Percentiles rank a stretch among this genome's conserved stretches.
Conservation (phyloP, 2,888 invertebrate species). For the Anarsia innoxiella region DNA sequence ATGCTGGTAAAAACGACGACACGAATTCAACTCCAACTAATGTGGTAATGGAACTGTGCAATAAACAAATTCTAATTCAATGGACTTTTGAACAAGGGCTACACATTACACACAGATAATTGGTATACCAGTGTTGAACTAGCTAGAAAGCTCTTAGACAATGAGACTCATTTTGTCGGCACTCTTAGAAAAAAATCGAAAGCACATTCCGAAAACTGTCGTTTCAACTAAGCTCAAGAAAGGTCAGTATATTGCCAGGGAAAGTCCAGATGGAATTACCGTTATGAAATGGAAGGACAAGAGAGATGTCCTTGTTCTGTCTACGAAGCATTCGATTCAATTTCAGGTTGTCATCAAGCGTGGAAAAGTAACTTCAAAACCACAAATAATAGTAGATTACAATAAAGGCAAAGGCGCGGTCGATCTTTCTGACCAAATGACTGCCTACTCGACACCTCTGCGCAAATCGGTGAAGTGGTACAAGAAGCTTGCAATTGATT, state of each 20-base stretch:
- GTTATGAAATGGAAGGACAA: slow-evolving; percentile 21
- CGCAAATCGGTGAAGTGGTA: slow-evolving; percentile 27
- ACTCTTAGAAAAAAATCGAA: slow-evolving; percentile 33
- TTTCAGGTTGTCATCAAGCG: background rate
- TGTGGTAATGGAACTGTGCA: slow-evolving; percentile 27
- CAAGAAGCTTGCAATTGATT: slow-evolving; percentile 23
- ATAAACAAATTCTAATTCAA: slow-evolving; percentile 9
- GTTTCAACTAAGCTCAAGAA: background rate
- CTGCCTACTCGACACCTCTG: slow-evolving; percentile 18
- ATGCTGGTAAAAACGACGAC: slow-evolving; percentile 25
- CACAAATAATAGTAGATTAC: slow-evolving; percentile 20
- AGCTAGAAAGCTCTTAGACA: slow-evolving; percentile 26
- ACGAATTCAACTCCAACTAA: slow-evolving; percentile 25
- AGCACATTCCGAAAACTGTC: slow-evolving; percentile 29
- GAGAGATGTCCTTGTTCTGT: slow-evolving; percentile 16
- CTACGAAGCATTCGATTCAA: slow-evolving; percentile 16
- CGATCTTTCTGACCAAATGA: slow-evolving; percentile 29
- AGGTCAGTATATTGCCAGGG: slow-evolving; percentile 9
- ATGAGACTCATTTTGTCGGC: slow-evolving; percentile 33
- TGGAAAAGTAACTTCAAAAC: slow-evolving; percentile 1
- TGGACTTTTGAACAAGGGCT: slow-evolving; percentile 24
- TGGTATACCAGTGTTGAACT: slow-evolving; percentile 33
- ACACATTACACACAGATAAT: slow-evolving; percentile 30
- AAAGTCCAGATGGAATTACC: slow-evolving; percentile 21
- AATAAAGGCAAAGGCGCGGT: slow-evolving; percentile 22